Percentiles rank a stretch among this genome's conserved stretches.
These are phyloP conservation scores for Holothuria leucospilota DNA, from an alignment of 53 echinoderm and acorn worm species.

Conservation along the genomic window DNA sequence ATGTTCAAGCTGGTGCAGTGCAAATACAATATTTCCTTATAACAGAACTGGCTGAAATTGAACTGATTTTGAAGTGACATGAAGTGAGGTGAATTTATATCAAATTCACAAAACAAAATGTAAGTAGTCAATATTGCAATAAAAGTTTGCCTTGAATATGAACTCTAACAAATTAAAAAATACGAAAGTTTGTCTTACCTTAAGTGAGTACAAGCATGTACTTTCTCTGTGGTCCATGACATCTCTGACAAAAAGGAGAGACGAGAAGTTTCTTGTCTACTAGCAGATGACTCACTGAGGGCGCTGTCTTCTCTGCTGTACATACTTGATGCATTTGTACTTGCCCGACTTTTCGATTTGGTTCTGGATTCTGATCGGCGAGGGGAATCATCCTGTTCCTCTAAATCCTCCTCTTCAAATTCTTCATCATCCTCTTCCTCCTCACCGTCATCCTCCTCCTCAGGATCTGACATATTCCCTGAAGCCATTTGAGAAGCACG, in stretches of 20 bases:
- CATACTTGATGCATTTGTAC: conserved; percentile 53
- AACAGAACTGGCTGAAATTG: no score
- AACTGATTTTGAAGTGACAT: no score
- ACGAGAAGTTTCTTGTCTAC: conserved; percentile 75
- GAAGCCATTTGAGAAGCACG: conserved; percentile 51
- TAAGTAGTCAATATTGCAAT: no score
- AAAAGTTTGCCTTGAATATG: no score
- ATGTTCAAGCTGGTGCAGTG: no score
- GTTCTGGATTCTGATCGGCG: background rate
- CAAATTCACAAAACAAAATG: no score
- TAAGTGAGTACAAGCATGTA: conserved; percentile 80
- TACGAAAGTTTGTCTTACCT: conserved; percentile 55
- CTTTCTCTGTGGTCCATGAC: conserved; percentile 90
- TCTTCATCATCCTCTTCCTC: conserved; percentile 5
- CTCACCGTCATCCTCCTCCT: background rate
- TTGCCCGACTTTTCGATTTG: conserved; percentile 51
- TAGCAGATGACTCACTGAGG: conserved; percentile 54
- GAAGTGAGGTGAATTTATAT: no score
- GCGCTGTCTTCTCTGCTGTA: conserved; percentile 54
- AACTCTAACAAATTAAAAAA: no score
- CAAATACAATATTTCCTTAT: no score
- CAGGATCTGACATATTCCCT: conserved; percentile 9
- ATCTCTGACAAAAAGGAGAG: conserved; percentile 90
- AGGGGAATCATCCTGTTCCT: background rate
- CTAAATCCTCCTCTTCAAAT: conserved; percentile 29